phyloP scores from a whole-genome alignment of 2,797 vertebrate species.

The Ateles fusciceps region DNA sequence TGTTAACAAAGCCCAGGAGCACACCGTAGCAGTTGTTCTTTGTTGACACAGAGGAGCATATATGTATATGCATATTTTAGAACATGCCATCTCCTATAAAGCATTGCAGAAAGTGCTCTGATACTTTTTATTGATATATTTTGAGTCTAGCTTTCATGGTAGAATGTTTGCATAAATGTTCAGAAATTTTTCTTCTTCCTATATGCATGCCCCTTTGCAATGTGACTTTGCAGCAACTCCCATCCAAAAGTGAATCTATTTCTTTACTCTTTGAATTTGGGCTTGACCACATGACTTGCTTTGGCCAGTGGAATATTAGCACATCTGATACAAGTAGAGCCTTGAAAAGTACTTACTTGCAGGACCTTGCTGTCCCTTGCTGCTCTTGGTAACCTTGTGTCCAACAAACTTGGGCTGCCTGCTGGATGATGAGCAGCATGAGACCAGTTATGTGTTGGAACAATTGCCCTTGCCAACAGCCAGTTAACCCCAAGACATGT shows the following conservation, averaged over 20 bases:
- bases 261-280: neutral
- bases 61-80: neutral
- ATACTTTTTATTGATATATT: neutral
- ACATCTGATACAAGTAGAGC: neutral
- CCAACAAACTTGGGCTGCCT: neutral
- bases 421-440: neutral
- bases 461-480: neutral
- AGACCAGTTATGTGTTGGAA: neutral
- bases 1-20: neutral
- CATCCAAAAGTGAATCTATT: neutral
- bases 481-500: neutral
- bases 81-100: neutral
- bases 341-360: neutral
- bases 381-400: neutral
- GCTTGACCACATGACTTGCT: neutral
- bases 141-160: neutral
- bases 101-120: neutral
- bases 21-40: neutral
- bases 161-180: neutral
- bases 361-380: neutral
- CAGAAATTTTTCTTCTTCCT: slow-evolving; percentile 18
- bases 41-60: neutral
- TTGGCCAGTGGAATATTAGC: neutral
- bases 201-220: neutral
- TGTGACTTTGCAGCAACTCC: neutral